Percentiles rank a stretch among this genome's conserved stretches.
Conservation (phyloP, 2,113 vertebrate genomes). For the Capreolus pygargus region DNA sequence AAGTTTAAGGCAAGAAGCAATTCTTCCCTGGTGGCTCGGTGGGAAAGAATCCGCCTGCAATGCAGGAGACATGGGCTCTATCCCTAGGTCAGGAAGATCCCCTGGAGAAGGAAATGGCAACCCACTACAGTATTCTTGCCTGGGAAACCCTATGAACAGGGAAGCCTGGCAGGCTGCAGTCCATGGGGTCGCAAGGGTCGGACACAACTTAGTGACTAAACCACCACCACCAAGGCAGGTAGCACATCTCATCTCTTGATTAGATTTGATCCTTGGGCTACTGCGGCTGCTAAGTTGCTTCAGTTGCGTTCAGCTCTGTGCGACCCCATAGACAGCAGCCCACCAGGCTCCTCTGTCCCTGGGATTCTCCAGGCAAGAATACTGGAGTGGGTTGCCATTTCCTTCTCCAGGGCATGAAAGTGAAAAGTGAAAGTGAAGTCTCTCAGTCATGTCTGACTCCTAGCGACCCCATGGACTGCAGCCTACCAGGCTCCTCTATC, state of each 20-base stretch:
- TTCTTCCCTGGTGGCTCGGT: not conserved
- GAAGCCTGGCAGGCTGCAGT: not conserved
- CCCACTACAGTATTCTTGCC: not conserved
- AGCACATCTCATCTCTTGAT: not conserved
- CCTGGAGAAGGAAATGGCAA: not conserved
- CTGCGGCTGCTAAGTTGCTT: not conserved
- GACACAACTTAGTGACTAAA: not conserved
- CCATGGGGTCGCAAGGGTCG: not conserved
- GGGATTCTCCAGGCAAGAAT: not conserved
- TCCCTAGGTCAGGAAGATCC: not conserved
- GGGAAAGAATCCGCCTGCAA: not conserved
- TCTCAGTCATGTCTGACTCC: accelerated
- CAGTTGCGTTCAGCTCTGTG: not conserved
- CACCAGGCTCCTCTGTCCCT: not conserved
- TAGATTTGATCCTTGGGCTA: not conserved
- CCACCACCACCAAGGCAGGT: not conserved
- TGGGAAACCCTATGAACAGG: not conserved
- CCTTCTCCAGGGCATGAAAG: not conserved
- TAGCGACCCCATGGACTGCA: not conserved
- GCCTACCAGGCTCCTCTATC: not conserved
- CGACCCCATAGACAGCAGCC: not conserved
- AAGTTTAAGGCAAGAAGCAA: not conserved
- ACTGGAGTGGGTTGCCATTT: not conserved
- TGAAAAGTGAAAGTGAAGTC: not conserved
- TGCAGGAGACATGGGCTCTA: not conserved